Evolutionary conservation across 2,113 vertebrate genomes (phyloP).

Genomic region (Uropsilus gracilis): DNA sequence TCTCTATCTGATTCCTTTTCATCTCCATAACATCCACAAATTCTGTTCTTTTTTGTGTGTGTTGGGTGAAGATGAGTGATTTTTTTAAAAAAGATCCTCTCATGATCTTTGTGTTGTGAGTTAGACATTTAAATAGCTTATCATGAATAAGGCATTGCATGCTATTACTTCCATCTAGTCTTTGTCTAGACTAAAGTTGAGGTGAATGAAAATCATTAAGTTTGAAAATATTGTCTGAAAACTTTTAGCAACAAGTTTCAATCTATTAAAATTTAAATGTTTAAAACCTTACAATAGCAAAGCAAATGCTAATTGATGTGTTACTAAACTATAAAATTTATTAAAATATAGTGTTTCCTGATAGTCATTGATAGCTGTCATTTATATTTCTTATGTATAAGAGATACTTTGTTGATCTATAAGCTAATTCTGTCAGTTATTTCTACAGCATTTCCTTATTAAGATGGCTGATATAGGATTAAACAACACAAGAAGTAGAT

Average conservation of each 20-base stretch:
- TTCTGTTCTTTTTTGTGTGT: conserved; percentile 51
- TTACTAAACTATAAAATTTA: not conserved
- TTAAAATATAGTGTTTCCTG: conserved; percentile 13
- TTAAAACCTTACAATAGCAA: conserved; percentile 45
- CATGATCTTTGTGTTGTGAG: not conserved
- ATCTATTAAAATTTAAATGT: conserved; percentile 16
- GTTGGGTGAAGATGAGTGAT: not conserved
- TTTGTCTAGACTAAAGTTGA: not conserved
- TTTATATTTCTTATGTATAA: no score
- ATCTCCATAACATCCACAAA: conserved; percentile 16
- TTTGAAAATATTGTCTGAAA: not conserved
- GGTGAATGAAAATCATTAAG: not conserved
- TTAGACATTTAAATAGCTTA: conserved; percentile 60
- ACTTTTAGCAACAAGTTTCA: not conserved
- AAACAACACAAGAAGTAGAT: not conserved
- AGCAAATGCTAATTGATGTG: conserved; percentile 36
- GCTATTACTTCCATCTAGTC: not conserved
- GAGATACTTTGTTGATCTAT: no score
- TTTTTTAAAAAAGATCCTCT: conserved; percentile 67
- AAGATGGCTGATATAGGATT: not conserved
- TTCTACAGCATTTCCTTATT: not conserved
- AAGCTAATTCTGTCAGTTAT: no score
- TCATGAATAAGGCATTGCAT: conserved; percentile 28
- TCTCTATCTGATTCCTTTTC: conserved; percentile 49
- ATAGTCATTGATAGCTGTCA: no score